Conservation (phyloP, 1,140 invertebrate species). For the Carposina sasakii region DNA sequence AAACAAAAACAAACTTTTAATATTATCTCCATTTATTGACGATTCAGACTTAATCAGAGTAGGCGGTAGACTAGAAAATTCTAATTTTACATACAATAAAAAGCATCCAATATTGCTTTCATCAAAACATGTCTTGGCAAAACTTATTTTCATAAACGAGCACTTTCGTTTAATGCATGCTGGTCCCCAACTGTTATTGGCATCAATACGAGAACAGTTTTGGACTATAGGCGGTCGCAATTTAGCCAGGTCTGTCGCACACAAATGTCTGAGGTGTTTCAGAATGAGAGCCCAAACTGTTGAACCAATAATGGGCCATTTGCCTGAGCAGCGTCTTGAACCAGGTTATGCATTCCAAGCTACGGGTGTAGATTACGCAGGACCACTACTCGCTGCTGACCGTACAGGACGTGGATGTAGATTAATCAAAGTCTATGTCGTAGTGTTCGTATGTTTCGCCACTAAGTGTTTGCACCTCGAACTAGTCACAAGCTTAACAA, state of each 20-base stretch:
- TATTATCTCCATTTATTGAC: slow-evolving; percentile 41
- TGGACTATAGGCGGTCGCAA: slow-evolving; percentile 32
- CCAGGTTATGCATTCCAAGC: slow-evolving; percentile 6
- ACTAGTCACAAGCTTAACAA: slow-evolving; percentile 39
- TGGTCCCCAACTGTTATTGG: slow-evolving; percentile 32
- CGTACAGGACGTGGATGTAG: slow-evolving; percentile 20
- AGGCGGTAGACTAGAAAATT: slow-evolving; percentile 39
- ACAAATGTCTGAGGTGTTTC: slow-evolving; percentile 4
- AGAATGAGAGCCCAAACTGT: slow-evolving; percentile 2
- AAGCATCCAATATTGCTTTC: slow-evolving; percentile 56
- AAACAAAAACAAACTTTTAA: background rate
- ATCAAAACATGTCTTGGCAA: slow-evolving; percentile 29
- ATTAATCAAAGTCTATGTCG: slow-evolving; percentile 40
- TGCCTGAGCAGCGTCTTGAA: slow-evolving; percentile 4
- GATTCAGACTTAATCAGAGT: slow-evolving; percentile 38
- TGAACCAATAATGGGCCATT: slow-evolving; percentile 4
- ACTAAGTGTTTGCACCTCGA: slow-evolving; percentile 56
- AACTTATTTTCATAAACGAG: slow-evolving; percentile 35
- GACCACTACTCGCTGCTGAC: slow-evolving; percentile 26
- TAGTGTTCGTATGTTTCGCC: slow-evolving; percentile 48
- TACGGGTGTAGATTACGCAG: slow-evolving; percentile 32
- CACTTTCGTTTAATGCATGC: slow-evolving; percentile 38
- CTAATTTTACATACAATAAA: slow-evolving; percentile 28
- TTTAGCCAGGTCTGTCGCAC: slow-evolving; percentile 11
- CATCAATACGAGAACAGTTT: slow-evolving; percentile 22